Base-by-base conservation (phyloP, 2,113 vertebrate species). In the Tangachromis dhanisi region DNA sequence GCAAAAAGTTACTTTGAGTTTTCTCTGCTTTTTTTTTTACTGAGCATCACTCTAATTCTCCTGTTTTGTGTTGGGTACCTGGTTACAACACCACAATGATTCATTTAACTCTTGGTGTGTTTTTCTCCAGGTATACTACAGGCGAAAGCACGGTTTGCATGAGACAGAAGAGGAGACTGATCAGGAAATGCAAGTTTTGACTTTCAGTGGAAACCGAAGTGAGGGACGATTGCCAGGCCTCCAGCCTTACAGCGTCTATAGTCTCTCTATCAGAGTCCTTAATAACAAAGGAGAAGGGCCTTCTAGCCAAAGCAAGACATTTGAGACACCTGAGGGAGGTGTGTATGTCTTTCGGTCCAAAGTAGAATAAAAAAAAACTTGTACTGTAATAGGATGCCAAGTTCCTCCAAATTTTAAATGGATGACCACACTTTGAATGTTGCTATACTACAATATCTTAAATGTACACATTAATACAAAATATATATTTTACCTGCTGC, bases 271-370 rank as follows among this genome's bases (percentile, higher is more conserved):
- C 83, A 97, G 95, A 68, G 98, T 97, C 85, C 94, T 98, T 71
- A 99, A 99, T 9, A 97, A 95, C 85, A 98, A 98, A 95, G 98
- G 98, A 26, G 98, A 99, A 91, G 98, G 99, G 19, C 98, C 98
- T 9, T 90, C 96, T 54, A 99, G 98, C 89, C 59, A 94, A 3
- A 96, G 96, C 90, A 95, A 95, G 95, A 88, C 73, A 14, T 98
- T 99, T 94, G 92, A 96, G 80, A 99, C 98, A 14, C 98, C 97
- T 2, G 98, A 99, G 95, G 99, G 98, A 98, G 98, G 98, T 99
- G 96, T 16, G 93, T 89, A n/a, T 80, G 0, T 1, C n/a, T 11
- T 12, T 31, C 2, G 0, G 29, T 17, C 1, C 73, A 78, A 49
- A 31, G 24, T 49, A 49, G 1, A 49, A 31, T 73, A 2, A 31